Base-by-base conservation (phyloP, 2,888 invertebrate genomes). In the Willowsia nigromaculata region DNA sequence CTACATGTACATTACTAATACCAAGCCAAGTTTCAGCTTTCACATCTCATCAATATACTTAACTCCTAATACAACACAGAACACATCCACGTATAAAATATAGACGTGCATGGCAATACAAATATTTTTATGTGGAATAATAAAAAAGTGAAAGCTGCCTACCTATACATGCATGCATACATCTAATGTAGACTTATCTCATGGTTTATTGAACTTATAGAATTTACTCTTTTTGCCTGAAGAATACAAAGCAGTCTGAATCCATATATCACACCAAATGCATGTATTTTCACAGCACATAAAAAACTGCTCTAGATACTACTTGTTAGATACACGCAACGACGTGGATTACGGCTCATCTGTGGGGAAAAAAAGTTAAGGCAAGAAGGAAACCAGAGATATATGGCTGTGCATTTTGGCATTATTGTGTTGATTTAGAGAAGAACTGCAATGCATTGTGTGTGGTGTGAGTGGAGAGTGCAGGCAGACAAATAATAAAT, bases 61-160 rank as follows among this genome's bases (percentile, higher is more conserved):
- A 1, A 56, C 56, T 22, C 43, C 13, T 43, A 43, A 15, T 11
- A 25, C 25, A 25, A 56, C 11, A 56, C n/a, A 56, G 22, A 25
- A 56, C 56, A 13, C 43, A 9, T 43, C 11, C 11, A 9, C 13
- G 43, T 9, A 43, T 27, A 30, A 11, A 30, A 27, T 0, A 30
- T n/a, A n/a, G n/a, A n/a, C n/a, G 0, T 15, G 30, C 5, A 62
- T 30, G 11, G 25, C 15, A 30, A 62, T 27, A 62, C 27, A 7
- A 53, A 18, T 18, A 53, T 7, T 53, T n/a, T n/a, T n/a, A 53
- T 53, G 53, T 53, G 40, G 50, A 11, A 30, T 25, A 30, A 62
- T 22, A 25, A 62, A 62, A 62, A 68, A 68, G 65, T 68, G 65
- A 68, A 68, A 68, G 65, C 65, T 68, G 65, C 33, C 37, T 68